Percentiles rank a stretch among this genome's conserved stretches.
Evolutionary conservation across 2,888 invertebrate genomes (phyloP).

Genomic region (Dicycla oo): DNA sequence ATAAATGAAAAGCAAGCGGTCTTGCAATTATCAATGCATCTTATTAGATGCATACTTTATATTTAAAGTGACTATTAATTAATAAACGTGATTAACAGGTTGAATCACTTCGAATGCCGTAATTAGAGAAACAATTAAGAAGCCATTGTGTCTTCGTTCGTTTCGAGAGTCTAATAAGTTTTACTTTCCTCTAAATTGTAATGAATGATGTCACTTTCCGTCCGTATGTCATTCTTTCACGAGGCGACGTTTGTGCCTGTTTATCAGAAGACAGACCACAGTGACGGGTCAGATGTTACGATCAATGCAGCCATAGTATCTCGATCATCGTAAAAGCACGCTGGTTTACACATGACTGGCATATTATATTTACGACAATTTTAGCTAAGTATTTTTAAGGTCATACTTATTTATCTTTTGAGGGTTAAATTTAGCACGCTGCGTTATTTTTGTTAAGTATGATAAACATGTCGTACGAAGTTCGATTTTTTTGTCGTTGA

Average conservation of each 20-base stretch:
- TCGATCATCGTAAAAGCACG: slow-evolving; percentile 46
- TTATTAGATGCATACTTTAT: too few relatives aligned
- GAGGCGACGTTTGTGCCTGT: slow-evolving; percentile 28
- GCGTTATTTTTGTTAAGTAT: slow-evolving; percentile 22
- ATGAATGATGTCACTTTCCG: slow-evolving; percentile 42
- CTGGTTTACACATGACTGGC: slow-evolving; percentile 44
- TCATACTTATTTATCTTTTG: slow-evolving; percentile 28
- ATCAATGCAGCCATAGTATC: slow-evolving; percentile 48
- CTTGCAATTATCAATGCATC: neutral
- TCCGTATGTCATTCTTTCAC: slow-evolving; percentile 10
- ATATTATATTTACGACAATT: slow-evolving; percentile 18
- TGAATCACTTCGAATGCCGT: too few relatives aligned
- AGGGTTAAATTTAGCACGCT: slow-evolving; percentile 11
- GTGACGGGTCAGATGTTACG: slow-evolving; percentile 39
- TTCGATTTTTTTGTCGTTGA: neutral
- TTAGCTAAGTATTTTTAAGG: too few relatives aligned
- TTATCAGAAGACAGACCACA: slow-evolving; percentile 30
- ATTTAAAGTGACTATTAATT: neutral
- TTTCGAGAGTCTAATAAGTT: neutral
- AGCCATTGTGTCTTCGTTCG: too few relatives aligned
- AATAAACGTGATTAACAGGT: neutral
- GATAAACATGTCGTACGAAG: slow-evolving; percentile 9
- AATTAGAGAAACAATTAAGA: too few relatives aligned
- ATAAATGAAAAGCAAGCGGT: neutral
- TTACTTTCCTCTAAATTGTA: slow-evolving; percentile 17